Base-by-base conservation (phyloP, 2,113 vertebrate genomes). In the Alces alces region DNA sequence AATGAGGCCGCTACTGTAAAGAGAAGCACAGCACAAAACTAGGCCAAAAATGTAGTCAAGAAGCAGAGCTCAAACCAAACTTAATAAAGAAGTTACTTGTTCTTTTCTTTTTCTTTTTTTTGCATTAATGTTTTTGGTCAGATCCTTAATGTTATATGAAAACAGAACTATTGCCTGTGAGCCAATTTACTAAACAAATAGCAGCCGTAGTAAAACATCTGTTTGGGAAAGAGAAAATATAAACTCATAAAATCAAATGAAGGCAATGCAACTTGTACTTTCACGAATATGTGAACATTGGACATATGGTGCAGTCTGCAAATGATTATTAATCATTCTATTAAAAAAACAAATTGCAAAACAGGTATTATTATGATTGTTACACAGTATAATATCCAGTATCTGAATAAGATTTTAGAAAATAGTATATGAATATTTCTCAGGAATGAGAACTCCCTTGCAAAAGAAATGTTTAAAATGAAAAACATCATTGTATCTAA, bases 121-220 rank as follows among this genome's bases (percentile, higher is more conserved):
- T 82, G 9, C 79, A 25, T 89, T 87, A 39, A 3, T 11, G n/a
- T 87, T 95, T 73, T 52, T 83, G 93, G 96, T 96, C 84, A 91
- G 73, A 78, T 84, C 86, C 10, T 70, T 66, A 96, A 57, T 96
- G 61, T 97, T 95, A 93, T 61, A 80, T 80, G 93, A 94, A 98
- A 96, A 96, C 66, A 97, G 93, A 95, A 70, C 91, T 55, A 55
- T 36, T 60, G 61, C 86, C 85, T 54, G 89, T 90, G 55, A 97
- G 83, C 33, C 64, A 96, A 79, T 97, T 96, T 97, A 96, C 85
- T 54, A 95, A 93, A 96, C 92, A 98, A 86, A 98, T 33, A 70
- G 70, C 95, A 98, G 94, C 92, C 98, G 89, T 85, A 97, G 95
- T 95, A 97, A 93, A 98, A 98, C 86, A 97, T 97, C 95, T 97